A percentile compares a stretch with the other conserved stretches of the same genome.
Evolutionary conservation across 1,140 invertebrate genomes (phyloP).

Genomic region (Idris sp.): DNA sequence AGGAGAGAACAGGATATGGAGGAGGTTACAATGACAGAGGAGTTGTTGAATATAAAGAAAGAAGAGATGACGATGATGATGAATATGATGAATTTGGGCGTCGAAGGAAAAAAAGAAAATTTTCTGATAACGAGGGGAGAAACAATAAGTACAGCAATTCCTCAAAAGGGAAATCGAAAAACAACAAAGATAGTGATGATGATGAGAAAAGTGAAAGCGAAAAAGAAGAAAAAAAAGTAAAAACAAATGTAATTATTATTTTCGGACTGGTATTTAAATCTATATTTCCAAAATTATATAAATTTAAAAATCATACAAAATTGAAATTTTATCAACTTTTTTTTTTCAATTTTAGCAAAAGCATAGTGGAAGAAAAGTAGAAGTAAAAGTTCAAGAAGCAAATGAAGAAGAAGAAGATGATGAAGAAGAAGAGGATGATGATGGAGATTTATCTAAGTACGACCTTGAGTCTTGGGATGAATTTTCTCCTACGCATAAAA

Average conservation of each 20-base stretch:
- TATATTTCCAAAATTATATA: no score
- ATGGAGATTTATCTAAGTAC: slow-evolving; percentile 89
- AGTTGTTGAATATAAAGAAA: slow-evolving; percentile 93
- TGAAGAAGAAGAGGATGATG: slow-evolving; percentile 82
- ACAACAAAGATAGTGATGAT: slow-evolving; percentile 73
- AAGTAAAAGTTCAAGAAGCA: not conserved
- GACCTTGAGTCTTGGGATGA: slow-evolving; percentile 86
- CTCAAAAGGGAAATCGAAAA: slow-evolving; percentile 70
- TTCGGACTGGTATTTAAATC: no score
- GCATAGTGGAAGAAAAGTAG: not conserved
- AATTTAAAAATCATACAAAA: no score
- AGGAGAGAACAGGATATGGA: slow-evolving; percentile 88
- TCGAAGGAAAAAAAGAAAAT: slow-evolving; percentile 86
- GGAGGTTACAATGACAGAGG: slow-evolving; percentile 96
- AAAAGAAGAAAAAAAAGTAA: slow-evolving; percentile 28
- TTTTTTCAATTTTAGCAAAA: slow-evolving; percentile 6
- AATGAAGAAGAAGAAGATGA: slow-evolving; percentile 69
- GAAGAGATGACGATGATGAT: slow-evolving; percentile 90
- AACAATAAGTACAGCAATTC: slow-evolving; percentile 74
- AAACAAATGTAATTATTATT: slow-evolving; percentile 42
- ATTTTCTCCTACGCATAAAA: slow-evolving; percentile 73
- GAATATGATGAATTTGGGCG: slow-evolving; percentile 98
- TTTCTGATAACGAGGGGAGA: slow-evolving; percentile 73
- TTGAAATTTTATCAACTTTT: no score
- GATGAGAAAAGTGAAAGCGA: slow-evolving; percentile 34